Evolutionary conservation across 2,113 vertebrate species (phyloP), one percentile per base, ranked within the genome.

Genomic region (Hystrix cristata): DNA sequence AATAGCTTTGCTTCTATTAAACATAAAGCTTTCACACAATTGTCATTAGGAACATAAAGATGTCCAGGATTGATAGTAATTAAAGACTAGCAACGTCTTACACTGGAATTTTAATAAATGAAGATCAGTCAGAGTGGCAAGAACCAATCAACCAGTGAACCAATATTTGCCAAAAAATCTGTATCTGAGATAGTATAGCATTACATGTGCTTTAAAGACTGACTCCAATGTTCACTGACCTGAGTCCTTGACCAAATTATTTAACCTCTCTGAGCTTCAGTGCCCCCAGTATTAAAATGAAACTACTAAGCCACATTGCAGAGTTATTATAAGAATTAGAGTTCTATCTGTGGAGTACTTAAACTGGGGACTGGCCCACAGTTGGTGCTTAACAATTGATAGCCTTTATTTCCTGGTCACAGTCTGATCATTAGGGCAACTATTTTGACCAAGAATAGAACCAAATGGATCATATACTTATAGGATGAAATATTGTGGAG

Each of bases 141-240:
- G 13, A 74, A 78, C 55, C 31, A 74, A 48, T 3, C 46, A 84
- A 93, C 74, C 43, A 91, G 64, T 38, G 53, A 86, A 67, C 11
- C 21, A 76, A 55, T 53, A 95, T 85, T 91, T 72, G 19, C 27
- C 83, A 21, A 85, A 89, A 60, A 87, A 71, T 92, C 72, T 7
- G 14, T 71, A 64, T 43, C 9, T 80, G 19, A 55, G 72, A 83
- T 53, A 69, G 11, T 23, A 74, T 57, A 59, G 14, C 27, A 80
- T 90, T 82, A 74, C 53, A 62, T 62, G 72, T 87, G 18, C 79
- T 95, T 93, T 86, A 90, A 96, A 89, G 43, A 90, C n/a, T 69
- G 31, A 21, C 11, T 85, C 34, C 78, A 76, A 25, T 25, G 23
- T 72, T 92, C 57, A 65, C 64, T 87, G 74, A 79, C 27, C 13